These are phyloP conservation scores for Araneus ventricosus DNA, from an alignment of 1,140 invertebrate species.

Conservation along the genomic window DNA sequence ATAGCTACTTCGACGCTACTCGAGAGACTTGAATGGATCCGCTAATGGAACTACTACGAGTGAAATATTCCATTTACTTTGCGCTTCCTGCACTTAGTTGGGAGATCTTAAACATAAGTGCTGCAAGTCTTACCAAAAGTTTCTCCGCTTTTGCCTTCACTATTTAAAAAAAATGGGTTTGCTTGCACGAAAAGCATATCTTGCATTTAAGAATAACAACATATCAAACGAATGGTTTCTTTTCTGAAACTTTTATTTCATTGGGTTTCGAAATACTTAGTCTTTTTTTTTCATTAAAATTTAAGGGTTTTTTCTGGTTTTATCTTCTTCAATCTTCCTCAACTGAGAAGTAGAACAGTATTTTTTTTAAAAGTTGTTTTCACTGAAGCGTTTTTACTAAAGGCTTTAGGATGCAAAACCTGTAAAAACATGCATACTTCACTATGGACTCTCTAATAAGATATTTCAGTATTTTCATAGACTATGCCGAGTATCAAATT, in stretches of 20 bases:
- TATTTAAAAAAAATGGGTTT: background rate
- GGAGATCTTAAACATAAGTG: conserved; percentile 68
- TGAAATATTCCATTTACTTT: conserved; percentile 73
- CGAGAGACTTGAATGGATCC: conserved; percentile 27
- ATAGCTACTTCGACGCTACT: background rate
- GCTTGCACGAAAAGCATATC: background rate
- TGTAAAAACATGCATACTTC: no score
- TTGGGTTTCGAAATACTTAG: background rate
- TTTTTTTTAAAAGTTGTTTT: background rate
- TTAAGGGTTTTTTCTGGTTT: background rate
- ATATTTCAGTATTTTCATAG: no score
- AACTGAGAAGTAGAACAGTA: background rate
- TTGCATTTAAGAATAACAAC: background rate
- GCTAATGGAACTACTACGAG: conserved; percentile 66
- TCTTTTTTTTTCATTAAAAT: background rate
- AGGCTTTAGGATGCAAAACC: no score
- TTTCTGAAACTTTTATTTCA: background rate
- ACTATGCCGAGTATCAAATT: no score
- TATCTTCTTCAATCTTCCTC: background rate
- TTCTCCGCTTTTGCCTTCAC: conserved; percentile 1
- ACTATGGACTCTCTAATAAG: no score
- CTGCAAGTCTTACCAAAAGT: conserved; percentile 18
- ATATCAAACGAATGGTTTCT: background rate
- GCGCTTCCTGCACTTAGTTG: conserved; percentile 27
- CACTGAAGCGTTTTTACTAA: no score